phyloP scores from a whole-genome alignment of 1,140 invertebrate species.

The Panonychus citri region DNA sequence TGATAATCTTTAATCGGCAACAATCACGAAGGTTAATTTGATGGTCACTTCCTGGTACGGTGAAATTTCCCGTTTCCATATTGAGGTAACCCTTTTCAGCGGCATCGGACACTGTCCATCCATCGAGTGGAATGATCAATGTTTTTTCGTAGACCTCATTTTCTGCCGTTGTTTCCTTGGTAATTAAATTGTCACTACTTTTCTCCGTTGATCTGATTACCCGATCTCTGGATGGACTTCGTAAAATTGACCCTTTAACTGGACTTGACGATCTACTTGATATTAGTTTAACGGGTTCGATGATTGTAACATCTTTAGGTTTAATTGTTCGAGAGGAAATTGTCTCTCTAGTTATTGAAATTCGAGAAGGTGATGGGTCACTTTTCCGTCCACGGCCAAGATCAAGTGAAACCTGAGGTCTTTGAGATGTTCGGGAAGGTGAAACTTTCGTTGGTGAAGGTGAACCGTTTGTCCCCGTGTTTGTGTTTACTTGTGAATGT shows the following conservation, averaged over 20 bases:
- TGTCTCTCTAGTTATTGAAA: background rate
- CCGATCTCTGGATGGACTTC: background rate
- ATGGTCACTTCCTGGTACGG: conserved; percentile 32
- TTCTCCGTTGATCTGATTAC: background rate
- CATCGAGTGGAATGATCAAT: background rate
- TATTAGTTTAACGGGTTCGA: background rate
- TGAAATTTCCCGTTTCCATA: conserved; percentile 43
- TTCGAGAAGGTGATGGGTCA: background rate
- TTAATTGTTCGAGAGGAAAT: background rate
- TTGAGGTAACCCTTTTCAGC: conserved; percentile 45
- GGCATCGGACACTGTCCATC: conserved; percentile 39
- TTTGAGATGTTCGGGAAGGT: no score
- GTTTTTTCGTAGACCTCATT: background rate
- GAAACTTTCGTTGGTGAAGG: no score
- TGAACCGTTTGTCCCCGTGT: no score
- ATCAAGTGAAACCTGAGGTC: no score
- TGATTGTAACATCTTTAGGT: background rate
- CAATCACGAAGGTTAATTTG: conserved; percentile 27
- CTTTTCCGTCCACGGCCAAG: background rate
- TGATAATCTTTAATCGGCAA: conserved; percentile 25
- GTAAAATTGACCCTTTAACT: no score
- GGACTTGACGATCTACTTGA: background rate
- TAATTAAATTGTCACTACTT: no score
- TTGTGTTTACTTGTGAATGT: no score
- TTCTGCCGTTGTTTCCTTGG: no score